Base-by-base conservation (phyloP, 2,888 invertebrate species). In the Tholera decimalis region DNA sequence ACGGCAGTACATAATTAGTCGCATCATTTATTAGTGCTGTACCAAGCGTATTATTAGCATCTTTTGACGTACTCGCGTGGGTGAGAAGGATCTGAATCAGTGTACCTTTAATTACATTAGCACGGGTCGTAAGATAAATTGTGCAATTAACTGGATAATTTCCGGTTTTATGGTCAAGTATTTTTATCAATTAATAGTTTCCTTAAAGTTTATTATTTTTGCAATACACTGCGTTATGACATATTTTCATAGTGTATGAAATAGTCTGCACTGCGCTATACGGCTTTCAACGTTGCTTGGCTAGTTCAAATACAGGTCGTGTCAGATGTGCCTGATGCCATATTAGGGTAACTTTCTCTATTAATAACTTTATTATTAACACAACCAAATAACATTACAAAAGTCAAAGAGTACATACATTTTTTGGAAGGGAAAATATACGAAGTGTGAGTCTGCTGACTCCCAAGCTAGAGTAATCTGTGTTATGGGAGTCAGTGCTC, bases 11-110 rank as follows among this genome's bases (percentile, higher is more conserved):
- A 39, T 53, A 33, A 43, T 54, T n/a, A 15, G 22, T 22, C 49
- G 8, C 15, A 37, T 59, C 0, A 35, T 55, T 72, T 18, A 15
- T 37, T 22, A 18, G 33, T 20, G 13, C 22, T 46, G 11, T 20
- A 41, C 47, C 33, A 47, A 44, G n/a, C 26, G 41, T 39, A 26
- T 39, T 24, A 63, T 47, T 63, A 53, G 24, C 46, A 30, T 56
- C 35, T 63, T 8, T n/a, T 49, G 50, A 26, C 37, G 58, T 47
- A 46, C n/a, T 18, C 49, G 39, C 26, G 71, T 70, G 39, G 71
- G 47, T 37, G 50, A 63, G 55, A 75, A 53, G 47, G 47, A 56
- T 70, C 46, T 64, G 8, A 68, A 41, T 54, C 22, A 41, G 24
- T 46, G 44, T 46, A 43, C 33, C 46, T 55, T 55, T 55, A 55